These are phyloP conservation scores for Nephrotoma guestfalica DNA, from an alignment of 2,888 invertebrate species.

Conservation along the genomic window DNA sequence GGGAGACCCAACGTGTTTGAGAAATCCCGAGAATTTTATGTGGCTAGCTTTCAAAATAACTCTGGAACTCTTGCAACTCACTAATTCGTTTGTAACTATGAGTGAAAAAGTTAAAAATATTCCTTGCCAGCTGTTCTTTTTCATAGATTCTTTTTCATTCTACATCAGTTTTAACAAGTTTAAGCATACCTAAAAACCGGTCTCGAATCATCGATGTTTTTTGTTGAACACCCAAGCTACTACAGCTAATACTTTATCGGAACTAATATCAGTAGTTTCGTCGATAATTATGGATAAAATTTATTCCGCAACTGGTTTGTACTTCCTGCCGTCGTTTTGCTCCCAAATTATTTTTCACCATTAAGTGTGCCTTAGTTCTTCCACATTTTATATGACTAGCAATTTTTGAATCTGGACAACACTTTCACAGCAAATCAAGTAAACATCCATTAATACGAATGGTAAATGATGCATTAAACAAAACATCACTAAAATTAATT, in stretches of 20 bases:
- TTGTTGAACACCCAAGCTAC: not conserved
- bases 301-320: not conserved
- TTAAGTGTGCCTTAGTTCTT: constrained; percentile 8
- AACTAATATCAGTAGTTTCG: not conserved
- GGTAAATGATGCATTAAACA: constrained; percentile 9
- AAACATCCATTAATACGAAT: constrained; percentile 9
- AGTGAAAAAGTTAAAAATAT: constrained; percentile 17
- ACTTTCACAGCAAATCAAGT: constrained; percentile 8
- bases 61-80: constrained; percentile 12
- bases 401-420: constrained; percentile 11
- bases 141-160: constrained; percentile 14
- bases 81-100: constrained; percentile 15
- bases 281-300: not conserved
- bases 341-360: not conserved
- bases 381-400: constrained; percentile 8
- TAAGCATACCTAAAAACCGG: not conserved
- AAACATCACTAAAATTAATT: constrained; percentile 11
- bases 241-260: not conserved
- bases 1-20: not conserved
- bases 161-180: not conserved
- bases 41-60: constrained; percentile 5
- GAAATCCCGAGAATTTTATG: not conserved
- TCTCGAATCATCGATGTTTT: not conserved
- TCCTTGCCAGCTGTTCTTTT: constrained; percentile 16
- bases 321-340: not conserved